phyloP scores from a whole-genome alignment of 2,888 invertebrate species.

The Dryobotodes eremita region DNA sequence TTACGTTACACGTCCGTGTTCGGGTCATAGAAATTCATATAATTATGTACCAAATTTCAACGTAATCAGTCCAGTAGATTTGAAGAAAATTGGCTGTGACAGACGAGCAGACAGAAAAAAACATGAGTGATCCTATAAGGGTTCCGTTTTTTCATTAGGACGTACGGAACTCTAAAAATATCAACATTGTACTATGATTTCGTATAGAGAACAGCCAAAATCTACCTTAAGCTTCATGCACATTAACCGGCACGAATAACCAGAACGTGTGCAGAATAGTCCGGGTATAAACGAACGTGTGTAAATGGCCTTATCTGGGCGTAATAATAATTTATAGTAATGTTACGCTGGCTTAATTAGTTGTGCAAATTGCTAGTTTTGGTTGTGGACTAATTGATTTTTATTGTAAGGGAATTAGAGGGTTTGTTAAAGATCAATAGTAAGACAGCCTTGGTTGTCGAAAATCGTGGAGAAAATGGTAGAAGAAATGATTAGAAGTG shows the following conservation, averaged over 20 bases:
- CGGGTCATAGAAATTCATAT: too few relatives aligned
- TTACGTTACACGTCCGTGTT: too few relatives aligned
- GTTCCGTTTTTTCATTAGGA: too few relatives aligned
- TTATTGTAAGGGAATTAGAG: not conserved
- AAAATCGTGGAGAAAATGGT: not conserved
- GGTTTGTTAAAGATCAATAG: not conserved
- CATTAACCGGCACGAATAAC: conserved; percentile 6
- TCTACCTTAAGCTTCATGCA: not conserved
- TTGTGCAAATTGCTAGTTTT: conserved; percentile 14
- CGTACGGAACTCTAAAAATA: too few relatives aligned
- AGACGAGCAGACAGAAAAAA: too few relatives aligned
- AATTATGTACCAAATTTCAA: too few relatives aligned
- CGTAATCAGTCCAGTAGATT: too few relatives aligned
- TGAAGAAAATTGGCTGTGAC: too few relatives aligned
- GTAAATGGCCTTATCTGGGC: conserved; percentile 29
- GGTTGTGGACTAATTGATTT: conserved; percentile 1
- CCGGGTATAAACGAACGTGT: conserved; percentile 14
- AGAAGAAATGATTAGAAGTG: not conserved
- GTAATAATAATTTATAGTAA: conserved; percentile 40
- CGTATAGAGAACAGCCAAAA: not conserved
- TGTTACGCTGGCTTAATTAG: conserved; percentile 27
- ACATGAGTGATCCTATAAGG: too few relatives aligned
- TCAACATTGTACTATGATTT: not conserved
- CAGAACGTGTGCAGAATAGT: conserved; percentile 16
- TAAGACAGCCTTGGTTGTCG: not conserved